Conservation (phyloP, 2,113 vertebrate species). For the Sigmodon hispidus region DNA sequence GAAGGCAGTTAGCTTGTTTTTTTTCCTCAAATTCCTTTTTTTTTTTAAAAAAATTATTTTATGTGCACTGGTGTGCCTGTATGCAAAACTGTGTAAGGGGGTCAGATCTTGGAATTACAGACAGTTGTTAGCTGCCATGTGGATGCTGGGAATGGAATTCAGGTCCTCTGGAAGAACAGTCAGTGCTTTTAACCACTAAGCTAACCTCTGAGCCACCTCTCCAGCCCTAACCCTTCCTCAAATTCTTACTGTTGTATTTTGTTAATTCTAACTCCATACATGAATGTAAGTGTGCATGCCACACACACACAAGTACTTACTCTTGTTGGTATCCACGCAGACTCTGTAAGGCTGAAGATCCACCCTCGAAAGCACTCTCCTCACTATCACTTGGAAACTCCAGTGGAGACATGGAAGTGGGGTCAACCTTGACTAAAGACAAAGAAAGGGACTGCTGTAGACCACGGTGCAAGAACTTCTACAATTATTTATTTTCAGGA, state of each 20-base stretch:
- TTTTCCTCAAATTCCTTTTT: neutral
- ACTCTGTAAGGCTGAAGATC: conserved; percentile 83
- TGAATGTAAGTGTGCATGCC: too few species aligned
- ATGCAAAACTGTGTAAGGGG: too few species aligned
- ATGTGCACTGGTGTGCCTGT: too few species aligned
- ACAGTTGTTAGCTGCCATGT: too few species aligned
- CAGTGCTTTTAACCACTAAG: too few species aligned
- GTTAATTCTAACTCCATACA: neutral
- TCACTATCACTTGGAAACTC: conserved; percentile 87
- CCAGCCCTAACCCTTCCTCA: too few species aligned
- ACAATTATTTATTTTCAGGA: conserved; percentile 41
- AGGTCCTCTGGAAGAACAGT: too few species aligned
- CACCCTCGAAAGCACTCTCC: conserved; percentile 82
- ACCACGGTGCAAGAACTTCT: neutral
- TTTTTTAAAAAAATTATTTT: too few species aligned
- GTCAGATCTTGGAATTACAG: too few species aligned
- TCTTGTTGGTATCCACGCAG: conserved; percentile 79
- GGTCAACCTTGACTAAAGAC: conserved; percentile 85
- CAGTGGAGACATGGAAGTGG: conserved; percentile 84
- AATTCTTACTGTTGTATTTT: conserved; percentile 10
- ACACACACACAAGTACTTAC: conserved; percentile 79
- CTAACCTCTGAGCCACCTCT: too few species aligned
- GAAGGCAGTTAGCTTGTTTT: conserved; percentile 30
- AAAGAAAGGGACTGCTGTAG: conserved; percentile 68
- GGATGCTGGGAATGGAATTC: too few species aligned